Evolutionary conservation across 1,140 invertebrate genomes (phyloP), one percentile per base, ranked within the genome.

Genomic region (Pristionchus pacificus): DNA sequence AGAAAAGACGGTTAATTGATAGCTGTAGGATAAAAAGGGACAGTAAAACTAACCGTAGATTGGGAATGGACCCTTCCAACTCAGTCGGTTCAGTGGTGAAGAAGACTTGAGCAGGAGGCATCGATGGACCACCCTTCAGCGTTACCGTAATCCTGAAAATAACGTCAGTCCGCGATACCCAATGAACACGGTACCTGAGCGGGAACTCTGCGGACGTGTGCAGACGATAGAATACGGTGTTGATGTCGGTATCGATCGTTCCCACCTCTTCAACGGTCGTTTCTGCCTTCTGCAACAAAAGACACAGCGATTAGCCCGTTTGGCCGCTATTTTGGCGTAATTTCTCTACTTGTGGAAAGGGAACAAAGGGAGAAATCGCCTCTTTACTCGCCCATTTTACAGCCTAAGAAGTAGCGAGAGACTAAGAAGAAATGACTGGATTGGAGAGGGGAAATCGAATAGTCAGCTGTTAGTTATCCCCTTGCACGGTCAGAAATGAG

Each of bases 51-150:
- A 49, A 49, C 24, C 67, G 3, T 28, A 71, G 27, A n/a, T 32
- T 28, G 13, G 70, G 67, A 32, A 71, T 69, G 19, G 68, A 33
- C 19, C 67, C 67, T 25, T 71, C 70, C 2, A 70, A 27, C 28
- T 71, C 67, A 28, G 70, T 28, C 28, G 27, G 25, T 14, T 71
- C 67, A 3, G 27, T n/a, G 24, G 71, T 31, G 67, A 49, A 31
- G 67, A 71, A 71, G 2, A 59, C 68, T 59, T 71, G 65, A 2
- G 70, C 69, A 25, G 57, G 49, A 65, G 70, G 25, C 28, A 70
- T 27, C 3, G 57, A 33, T 24, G 49, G 65, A 33, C 70, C 70
- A 31, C 70, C 68, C 66, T 70, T 32, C 24, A 71, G 59, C 2
- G 33, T 72, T 25, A 32, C 70, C 2, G 70, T 73, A 24, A 71